Conservation (phyloP, 1,140 invertebrate species). For the Callitettix versicolor region DNA sequence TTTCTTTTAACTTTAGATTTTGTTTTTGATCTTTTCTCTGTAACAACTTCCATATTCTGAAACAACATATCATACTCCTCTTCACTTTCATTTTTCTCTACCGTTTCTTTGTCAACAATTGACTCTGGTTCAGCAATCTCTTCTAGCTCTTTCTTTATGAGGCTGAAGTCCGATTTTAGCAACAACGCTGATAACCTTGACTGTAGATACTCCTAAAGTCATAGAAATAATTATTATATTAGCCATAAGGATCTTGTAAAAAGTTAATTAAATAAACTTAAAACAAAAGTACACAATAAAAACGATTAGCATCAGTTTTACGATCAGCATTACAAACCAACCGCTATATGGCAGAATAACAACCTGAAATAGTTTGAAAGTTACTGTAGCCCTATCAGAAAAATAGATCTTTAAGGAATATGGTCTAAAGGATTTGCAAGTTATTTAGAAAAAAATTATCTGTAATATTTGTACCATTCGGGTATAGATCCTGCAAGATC, state of each 20-base stretch:
- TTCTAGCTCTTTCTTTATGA: conserved; percentile 11
- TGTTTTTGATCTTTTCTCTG: conserved; percentile 12
- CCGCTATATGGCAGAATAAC: not conserved
- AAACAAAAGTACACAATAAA: not conserved
- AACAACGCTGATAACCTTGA: conserved; percentile 22
- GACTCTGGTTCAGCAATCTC: not conserved
- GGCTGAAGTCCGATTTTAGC: conserved; percentile 7
- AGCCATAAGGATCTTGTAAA: not conserved
- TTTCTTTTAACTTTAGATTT: not conserved
- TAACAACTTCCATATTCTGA: conserved; percentile 15
- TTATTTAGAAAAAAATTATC: too few species aligned
- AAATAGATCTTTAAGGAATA: too few species aligned
- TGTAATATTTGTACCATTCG: too few species aligned
- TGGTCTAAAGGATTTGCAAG: too few species aligned
- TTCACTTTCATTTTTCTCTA: conserved; percentile 7
- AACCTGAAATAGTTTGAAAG: not conserved
- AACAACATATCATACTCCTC: conserved; percentile 19
- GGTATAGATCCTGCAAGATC: too few species aligned
- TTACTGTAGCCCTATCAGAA: not conserved
- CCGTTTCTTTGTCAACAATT: conserved; percentile 2
- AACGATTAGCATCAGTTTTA: not conserved
- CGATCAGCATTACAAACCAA: not conserved
- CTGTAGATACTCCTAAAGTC: conserved; percentile 25
- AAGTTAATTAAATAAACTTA: not conserved
- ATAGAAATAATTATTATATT: not conserved